Evolutionary conservation across 1,140 invertebrate genomes (phyloP).

Genomic region (Oncopodura yosiiana): DNA sequence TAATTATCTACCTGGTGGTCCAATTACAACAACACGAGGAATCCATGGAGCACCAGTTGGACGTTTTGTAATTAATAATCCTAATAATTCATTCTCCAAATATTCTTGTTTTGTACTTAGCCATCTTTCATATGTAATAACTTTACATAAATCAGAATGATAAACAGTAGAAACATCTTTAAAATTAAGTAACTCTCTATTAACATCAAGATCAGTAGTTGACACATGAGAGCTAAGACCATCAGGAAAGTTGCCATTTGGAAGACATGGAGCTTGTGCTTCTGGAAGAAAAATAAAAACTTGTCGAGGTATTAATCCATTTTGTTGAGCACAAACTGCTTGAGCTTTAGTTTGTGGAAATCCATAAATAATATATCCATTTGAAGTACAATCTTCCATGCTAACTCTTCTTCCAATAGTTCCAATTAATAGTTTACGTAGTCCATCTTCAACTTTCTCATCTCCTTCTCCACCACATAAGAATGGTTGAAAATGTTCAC

Average conservation of each 20-base stretch:
- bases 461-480: not conserved
- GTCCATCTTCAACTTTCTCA: slow-evolving; percentile 6
- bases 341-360: slow-evolving; percentile 24
- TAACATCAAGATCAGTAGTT: not conserved
- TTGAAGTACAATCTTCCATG: slow-evolving; percentile 15
- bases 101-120: not conserved
- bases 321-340: slow-evolving; percentile 18
- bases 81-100: slow-evolving; percentile 26
- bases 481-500: not conserved
- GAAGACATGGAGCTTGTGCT: not conserved
- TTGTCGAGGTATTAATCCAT: slow-evolving; percentile 24
- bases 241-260: not conserved
- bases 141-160: slow-evolving; percentile 13
- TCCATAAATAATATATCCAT: slow-evolving; percentile 27
- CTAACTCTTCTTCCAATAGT: slow-evolving; percentile 11
- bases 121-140: slow-evolving; percentile 19
- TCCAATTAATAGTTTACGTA: slow-evolving; percentile 15
- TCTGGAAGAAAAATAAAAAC: slow-evolving; percentile 25
- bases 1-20: slow-evolving; percentile 1
- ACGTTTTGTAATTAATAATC: slow-evolving; percentile 7
- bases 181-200: slow-evolving; percentile 5
- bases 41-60: slow-evolving; percentile 29
- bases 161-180: slow-evolving; percentile 18
- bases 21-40: slow-evolving; percentile 15
- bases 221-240: not conserved